Percentiles rank a stretch among this genome's conserved stretches.
Evolutionary conservation across 2,113 vertebrate genomes (phyloP).

Genomic region (Bubo bubo): DNA sequence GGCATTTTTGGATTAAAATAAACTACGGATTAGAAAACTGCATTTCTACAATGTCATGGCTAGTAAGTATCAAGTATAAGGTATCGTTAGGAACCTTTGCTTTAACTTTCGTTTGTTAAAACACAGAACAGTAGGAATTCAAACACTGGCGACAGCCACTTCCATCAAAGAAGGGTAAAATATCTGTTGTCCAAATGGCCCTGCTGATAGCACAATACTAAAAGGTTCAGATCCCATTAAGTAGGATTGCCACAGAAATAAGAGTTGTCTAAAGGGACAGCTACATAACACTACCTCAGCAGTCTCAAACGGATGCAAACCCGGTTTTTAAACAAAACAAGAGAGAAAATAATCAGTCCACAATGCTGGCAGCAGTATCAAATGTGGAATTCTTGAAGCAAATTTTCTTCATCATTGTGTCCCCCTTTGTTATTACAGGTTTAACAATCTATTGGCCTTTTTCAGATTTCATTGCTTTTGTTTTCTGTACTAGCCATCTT

Average conservation of each 20-base stretch:
- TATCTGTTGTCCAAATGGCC: not conserved
- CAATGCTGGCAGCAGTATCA: not conserved
- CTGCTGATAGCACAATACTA: not conserved
- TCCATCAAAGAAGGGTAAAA: not conserved
- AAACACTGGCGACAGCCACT: rapidly evolving
- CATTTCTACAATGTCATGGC: not conserved
- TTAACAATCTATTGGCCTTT: not conserved
- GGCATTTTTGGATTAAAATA: not conserved
- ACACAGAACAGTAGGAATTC: not conserved
- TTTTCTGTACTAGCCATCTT: not conserved
- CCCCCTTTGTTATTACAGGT: not conserved
- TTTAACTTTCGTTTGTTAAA: not conserved
- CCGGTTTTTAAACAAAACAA: not conserved
- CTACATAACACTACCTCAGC: not conserved
- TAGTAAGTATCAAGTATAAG: not conserved
- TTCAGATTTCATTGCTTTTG: not conserved
- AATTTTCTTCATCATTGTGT: not conserved
- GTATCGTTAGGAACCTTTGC: not conserved
- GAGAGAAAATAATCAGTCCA: not conserved
- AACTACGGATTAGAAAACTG: not conserved
- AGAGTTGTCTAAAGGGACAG: not conserved
- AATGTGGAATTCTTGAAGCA: not conserved
- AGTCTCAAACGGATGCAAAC: not conserved
- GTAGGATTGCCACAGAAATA: not conserved
- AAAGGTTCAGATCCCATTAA: not conserved